Evolutionary conservation across 2,113 vertebrate species (phyloP), one percentile per base, ranked within the genome.

Genomic region (Xiphorhynchus elegans): DNA sequence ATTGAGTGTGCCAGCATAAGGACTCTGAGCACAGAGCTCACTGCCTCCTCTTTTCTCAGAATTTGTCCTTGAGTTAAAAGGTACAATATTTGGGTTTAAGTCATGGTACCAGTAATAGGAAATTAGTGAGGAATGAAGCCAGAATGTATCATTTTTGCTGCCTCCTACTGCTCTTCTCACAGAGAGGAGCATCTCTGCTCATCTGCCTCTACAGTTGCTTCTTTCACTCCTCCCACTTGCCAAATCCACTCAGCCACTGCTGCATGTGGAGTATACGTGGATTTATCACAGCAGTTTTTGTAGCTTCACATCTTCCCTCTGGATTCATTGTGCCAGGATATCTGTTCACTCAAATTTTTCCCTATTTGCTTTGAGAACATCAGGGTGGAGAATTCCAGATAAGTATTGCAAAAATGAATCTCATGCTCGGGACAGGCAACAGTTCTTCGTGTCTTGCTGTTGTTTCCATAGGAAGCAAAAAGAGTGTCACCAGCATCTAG

Each of bases 241-340:
- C 40, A 6, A 37, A 2, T 31, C n/a, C 42, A 18, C 25, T 55
- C 62, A 66, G 50, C 13, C 92, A 49, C 40, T 28, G 29, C 84
- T 50, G 18, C 25, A 3, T 7, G 20, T 33, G 44, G 28, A 37
- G 25, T 5, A 9, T 6, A 3, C 2, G 0, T 11, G 16, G 14
- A 9, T 73, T 84, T 69, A 29, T 64, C 9, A 3, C 63, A 84
- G 63, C 49, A 40, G 5, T 28, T 94, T 53, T 46, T 21, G 55
- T 69, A 64, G 40, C 42, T 76, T 95, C 49, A 23, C 23, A 50
- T 90, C 37, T 74, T 77, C 42, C 50, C 37, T 72, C 29, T 62
- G 39, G 53, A 35, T 29, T 39, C 1, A 0, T 59, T 70, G 6
- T 58, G 15, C 33, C 42, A 53, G n/a, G 10, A 6, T 28, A 37